phyloP scores from a whole-genome alignment of 2,113 vertebrate genomes.

The Bungarus multicinctus region DNA sequence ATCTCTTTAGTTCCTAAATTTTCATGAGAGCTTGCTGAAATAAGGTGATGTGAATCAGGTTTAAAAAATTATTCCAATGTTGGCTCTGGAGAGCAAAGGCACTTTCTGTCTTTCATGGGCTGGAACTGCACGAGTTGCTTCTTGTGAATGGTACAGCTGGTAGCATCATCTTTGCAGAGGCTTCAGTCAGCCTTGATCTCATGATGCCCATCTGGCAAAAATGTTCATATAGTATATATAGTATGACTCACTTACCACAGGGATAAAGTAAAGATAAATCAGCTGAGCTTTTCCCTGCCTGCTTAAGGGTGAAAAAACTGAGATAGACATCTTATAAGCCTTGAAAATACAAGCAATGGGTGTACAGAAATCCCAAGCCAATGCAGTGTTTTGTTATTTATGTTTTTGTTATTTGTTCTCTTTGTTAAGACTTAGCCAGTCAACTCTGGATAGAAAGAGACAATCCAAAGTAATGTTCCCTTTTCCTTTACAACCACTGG shows the following conservation, averaged over 20 bases:
- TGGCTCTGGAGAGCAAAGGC: not conserved
- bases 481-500: constrained; percentile 49
- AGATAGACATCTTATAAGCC: not conserved
- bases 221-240: not conserved
- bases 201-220: not conserved
- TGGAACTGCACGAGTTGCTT: not conserved
- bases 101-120: not conserved
- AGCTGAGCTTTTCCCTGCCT: not conserved
- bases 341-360: not conserved
- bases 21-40: not conserved
- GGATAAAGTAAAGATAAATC: not conserved
- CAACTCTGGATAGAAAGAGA: not conserved
- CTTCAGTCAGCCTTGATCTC: not conserved
- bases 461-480: constrained; percentile 50
- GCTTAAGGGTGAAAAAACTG: not conserved
- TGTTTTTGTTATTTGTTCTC: not conserved
- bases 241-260: not conserved
- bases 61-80: too few species aligned
- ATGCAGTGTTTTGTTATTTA: too few species aligned
- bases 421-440: not conserved
- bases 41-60: not conserved
- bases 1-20: not conserved
- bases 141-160: not conserved
- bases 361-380: not conserved
- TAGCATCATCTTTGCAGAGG: not conserved